Percentiles rank a stretch among this genome's conserved stretches.
These are phyloP conservation scores for Rhynchophorus ferrugineus DNA, from an alignment of 1,140 invertebrate species.

Conservation along the genomic window DNA sequence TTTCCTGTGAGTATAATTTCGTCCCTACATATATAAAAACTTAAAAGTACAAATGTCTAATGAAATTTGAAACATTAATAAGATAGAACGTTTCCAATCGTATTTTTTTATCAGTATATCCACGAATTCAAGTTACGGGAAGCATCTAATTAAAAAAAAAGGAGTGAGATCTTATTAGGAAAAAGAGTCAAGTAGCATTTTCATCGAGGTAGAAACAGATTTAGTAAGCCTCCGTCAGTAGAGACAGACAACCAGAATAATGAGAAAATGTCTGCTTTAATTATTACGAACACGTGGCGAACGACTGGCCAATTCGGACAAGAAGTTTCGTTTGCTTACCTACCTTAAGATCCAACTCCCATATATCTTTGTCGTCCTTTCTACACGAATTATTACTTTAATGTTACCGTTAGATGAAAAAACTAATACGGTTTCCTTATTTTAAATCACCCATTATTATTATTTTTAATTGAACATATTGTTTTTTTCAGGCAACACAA, in stretches of 20 bases:
- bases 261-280: slow-evolving; percentile 22
- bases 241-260: slow-evolving; percentile 20
- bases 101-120: no score
- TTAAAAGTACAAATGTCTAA: no score
- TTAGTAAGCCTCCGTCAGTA: slow-evolving; percentile 16
- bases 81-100: no score
- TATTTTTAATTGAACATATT: background rate
- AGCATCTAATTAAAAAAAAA: no score
- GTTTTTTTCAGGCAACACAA: slow-evolving; percentile 49
- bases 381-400: slow-evolving; percentile 18
- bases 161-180: no score
- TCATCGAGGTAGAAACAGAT: slow-evolving; percentile 10
- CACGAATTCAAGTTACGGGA: no score
- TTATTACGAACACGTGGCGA: slow-evolving; percentile 22
- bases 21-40: no score
- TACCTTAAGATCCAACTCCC: slow-evolving; percentile 22
- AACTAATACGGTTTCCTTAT: slow-evolving; percentile 4
- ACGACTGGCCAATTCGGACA: slow-evolving; percentile 20
- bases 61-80: no score
- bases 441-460: no score
- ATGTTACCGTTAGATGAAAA: slow-evolving; percentile 12
- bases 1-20: no score
- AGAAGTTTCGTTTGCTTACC: slow-evolving; percentile 21
- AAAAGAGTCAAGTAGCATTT: slow-evolving; percentile 11
- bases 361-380: slow-evolving; percentile 21